Evolutionary conservation across 2,113 vertebrate species (phyloP), one percentile per base, ranked within the genome.

Genomic region (Pycnonotus jocosus): DNA sequence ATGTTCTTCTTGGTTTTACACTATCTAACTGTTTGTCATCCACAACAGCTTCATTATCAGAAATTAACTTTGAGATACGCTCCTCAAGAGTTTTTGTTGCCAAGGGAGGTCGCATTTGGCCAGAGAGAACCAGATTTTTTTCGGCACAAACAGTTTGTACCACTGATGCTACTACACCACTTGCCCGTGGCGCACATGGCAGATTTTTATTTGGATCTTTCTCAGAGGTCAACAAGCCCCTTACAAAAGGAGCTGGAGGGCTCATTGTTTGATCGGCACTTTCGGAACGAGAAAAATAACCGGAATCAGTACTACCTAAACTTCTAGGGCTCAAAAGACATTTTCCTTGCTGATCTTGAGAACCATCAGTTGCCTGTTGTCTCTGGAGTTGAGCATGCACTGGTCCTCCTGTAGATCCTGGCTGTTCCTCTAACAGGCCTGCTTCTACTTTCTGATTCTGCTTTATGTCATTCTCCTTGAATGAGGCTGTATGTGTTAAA

Each of bases 21-120:
- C 99, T 99, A 79, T 99, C 99, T 91, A 99, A 95, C 83, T 99
- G 99, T 69, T 99, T 99, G 93, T 99, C 99, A 95, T 99, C 99
- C 37, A 99, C 99, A 78, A 99, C 98, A 40, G 99, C 99, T 95
- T 99, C 99, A 6, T 99, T 99, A 86, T 99, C 99, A 11, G 99
- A 99, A 96, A 99, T 99, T 50, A 99, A 97, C 88, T 99, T 99
- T 54, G 99, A 99, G 93, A 99, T 99, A 42, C 98, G 98, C 64
- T 99, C 99, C 92, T 99, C 99, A 40, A 99, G 98, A 19, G 99
- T 98, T 97, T 98, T 99, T n/a, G 98, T 98, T 81, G 99, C 99
- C 87, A 99, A 89, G 8, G 98, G 99, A 23, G 99, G 99, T 74
- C 98, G 98, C 98, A 99, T 99, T 92, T 98, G 98, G 78, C 98